Conservation (phyloP, 2,888 invertebrate genomes). For the Plagodis dolabraria region DNA sequence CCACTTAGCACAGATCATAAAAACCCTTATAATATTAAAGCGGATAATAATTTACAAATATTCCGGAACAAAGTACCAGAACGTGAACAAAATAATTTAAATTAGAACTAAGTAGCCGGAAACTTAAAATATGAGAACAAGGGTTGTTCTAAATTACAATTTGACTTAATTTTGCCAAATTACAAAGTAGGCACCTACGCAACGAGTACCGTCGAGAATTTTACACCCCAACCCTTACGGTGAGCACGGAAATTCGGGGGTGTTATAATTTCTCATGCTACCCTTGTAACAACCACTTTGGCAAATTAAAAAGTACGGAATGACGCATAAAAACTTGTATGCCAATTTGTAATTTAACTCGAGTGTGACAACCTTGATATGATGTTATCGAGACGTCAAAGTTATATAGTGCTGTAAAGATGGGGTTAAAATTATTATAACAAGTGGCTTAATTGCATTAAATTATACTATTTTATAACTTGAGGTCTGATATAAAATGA, state of each 20-base stretch:
- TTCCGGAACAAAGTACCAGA: slow-evolving; percentile 4
- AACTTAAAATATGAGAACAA: slow-evolving; percentile 40
- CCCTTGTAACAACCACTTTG: slow-evolving; percentile 53
- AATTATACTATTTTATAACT: too few species aligned
- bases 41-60: background rate
- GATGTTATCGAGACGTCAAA: slow-evolving; percentile 46
- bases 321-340: slow-evolving; percentile 46
- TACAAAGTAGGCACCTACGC: slow-evolving; percentile 38
- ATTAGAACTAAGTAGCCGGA: slow-evolving; percentile 38
- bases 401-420: slow-evolving; percentile 39
- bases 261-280: slow-evolving; percentile 40
- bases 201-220: slow-evolving; percentile 42
- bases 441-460: too few species aligned
- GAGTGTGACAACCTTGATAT: slow-evolving; percentile 42
- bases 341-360: slow-evolving; percentile 50
- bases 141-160: slow-evolving; percentile 54
- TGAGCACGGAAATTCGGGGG: slow-evolving; percentile 47
- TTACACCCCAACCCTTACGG: slow-evolving; percentile 49
- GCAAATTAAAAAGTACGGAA: slow-evolving; percentile 56
- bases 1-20: too few species aligned
- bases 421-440: slow-evolving; percentile 1
- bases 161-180: slow-evolving; percentile 53
- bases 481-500: too few species aligned
- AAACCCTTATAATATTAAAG: too few species aligned
- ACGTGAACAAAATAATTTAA: slow-evolving; percentile 29